A percentile compares a stretch with the other conserved stretches of the same genome.
phyloP scores from a whole-genome alignment of 92 coral and sea anemone species.

The Parazoanthus darwini region DNA sequence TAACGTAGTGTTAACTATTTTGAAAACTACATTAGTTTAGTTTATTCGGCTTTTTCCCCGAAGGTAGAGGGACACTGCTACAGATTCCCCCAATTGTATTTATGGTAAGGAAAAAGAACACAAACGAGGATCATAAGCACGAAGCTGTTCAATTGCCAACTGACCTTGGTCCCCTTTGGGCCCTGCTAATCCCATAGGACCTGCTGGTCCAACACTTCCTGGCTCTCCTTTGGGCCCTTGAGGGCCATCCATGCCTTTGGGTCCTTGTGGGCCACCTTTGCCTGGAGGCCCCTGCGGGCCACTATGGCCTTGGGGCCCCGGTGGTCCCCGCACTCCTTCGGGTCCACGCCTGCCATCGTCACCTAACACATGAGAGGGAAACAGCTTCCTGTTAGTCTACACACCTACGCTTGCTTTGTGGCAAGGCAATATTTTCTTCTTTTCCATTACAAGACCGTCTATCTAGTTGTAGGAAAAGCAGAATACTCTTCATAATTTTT shows the following conservation, averaged over 20 bases:
- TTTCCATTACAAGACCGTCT: not conserved
- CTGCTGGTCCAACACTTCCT: not conserved
- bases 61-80: too few relatives aligned
- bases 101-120: too few relatives aligned
- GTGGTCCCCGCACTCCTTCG: constrained; percentile 20
- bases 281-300: constrained; percentile 9
- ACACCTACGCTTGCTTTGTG: not conserved
- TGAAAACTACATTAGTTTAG: too few relatives aligned
- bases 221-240: constrained; percentile 27
- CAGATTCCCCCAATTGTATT: too few relatives aligned
- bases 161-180: constrained; percentile 57
- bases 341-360: not conserved
- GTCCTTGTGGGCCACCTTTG: not conserved
- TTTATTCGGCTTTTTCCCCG: too few relatives aligned
- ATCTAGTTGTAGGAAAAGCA: not conserved
- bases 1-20: too few relatives aligned
- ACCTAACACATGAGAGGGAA: not conserved
- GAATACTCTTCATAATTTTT: too few relatives aligned
- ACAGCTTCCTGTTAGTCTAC: not conserved
- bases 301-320: not conserved
- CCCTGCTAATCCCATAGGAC: constrained; percentile 26
- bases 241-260: constrained; percentile 26
- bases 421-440: not conserved
- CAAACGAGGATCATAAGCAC: too few relatives aligned
- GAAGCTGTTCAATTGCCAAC: not conserved